Percentiles rank a stretch among this genome's conserved stretches.
Evolutionary conservation across 2,888 invertebrate genomes (phyloP).

Genomic region (Apantesis nais): DNA sequence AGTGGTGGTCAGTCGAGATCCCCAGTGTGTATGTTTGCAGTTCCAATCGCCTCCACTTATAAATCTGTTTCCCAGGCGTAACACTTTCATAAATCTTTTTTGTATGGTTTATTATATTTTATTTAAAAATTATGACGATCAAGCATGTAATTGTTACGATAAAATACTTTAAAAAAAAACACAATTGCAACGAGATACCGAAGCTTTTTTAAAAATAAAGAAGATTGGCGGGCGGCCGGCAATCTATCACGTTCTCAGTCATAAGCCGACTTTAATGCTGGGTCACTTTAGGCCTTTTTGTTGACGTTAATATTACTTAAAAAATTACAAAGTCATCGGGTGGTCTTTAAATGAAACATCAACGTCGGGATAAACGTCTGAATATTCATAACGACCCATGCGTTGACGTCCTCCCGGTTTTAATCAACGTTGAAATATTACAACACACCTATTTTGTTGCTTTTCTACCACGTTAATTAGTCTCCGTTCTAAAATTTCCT

Average conservation of each 20-base stretch:
- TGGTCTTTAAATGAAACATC: slow-evolving; percentile 73
- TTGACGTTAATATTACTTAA: slow-evolving; percentile 81
- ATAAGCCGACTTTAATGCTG: slow-evolving; percentile 84
- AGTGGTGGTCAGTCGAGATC: too few relatives aligned
- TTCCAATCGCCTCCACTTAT: too few relatives aligned
- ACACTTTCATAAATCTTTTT: too few relatives aligned
- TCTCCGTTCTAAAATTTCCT: slow-evolving; percentile 33
- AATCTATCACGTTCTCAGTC: slow-evolving; percentile 82
- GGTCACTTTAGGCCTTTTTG: slow-evolving; percentile 83
- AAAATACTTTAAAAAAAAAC: slow-evolving; percentile 70
- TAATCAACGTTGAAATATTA: slow-evolving; percentile 58
- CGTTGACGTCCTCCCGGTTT: slow-evolving; percentile 52
- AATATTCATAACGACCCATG: slow-evolving; percentile 60
- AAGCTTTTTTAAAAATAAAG: slow-evolving; percentile 81
- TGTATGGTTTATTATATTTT: slow-evolving; percentile 31
- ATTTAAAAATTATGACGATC: slow-evolving; percentile 38
- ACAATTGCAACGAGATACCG: slow-evolving; percentile 78
- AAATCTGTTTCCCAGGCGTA: too few relatives aligned
- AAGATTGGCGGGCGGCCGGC: slow-evolving; percentile 64
- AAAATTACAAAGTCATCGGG: slow-evolving; percentile 73
- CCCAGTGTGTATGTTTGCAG: too few relatives aligned
- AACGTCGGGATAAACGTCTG: slow-evolving; percentile 69
- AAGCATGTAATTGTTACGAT: slow-evolving; percentile 44
- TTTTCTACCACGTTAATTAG: slow-evolving; percentile 48
- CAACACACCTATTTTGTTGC: slow-evolving; percentile 51